Conservation (phyloP, 2,888 invertebrate genomes). For the Drosophila falleni region DNA sequence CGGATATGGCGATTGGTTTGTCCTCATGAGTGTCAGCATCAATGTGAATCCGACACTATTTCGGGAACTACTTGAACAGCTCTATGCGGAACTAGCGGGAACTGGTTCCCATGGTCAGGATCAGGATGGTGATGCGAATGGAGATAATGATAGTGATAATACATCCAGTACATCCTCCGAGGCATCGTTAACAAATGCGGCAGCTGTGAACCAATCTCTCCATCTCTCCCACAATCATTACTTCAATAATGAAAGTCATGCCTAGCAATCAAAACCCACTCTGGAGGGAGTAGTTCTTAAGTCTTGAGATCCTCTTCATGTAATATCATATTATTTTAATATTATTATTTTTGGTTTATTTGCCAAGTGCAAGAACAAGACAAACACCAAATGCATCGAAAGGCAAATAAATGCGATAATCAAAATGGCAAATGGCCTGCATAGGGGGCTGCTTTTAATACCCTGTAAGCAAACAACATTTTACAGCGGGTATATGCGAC, state of each 20-base stretch:
- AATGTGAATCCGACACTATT: conserved; percentile 90
- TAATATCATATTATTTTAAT: conserved; percentile 45
- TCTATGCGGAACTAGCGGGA: conserved; percentile 65
- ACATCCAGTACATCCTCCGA: neutral
- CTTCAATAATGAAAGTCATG: conserved; percentile 57
- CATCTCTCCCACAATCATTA: conserved; percentile 15
- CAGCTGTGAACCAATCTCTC: neutral
- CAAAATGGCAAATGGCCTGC: conserved; percentile 53
- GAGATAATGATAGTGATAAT: neutral
- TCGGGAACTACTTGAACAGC: conserved; percentile 88
- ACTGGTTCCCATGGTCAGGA: neutral
- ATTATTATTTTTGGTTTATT: conserved; percentile 48
- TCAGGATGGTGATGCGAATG: neutral
- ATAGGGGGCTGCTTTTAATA: conserved; percentile 3
- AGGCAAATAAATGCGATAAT: conserved; percentile 77
- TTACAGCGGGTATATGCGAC: neutral
- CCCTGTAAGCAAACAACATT: neutral
- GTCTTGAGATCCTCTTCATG: conserved; percentile 1
- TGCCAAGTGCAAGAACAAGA: conserved; percentile 43
- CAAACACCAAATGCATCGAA: conserved; percentile 54
- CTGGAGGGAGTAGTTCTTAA: too few relatives aligned
- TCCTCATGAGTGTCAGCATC: conserved; percentile 90
- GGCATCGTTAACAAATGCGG: neutral
- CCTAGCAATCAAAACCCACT: conserved; percentile 17
- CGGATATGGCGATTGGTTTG: conserved; percentile 91